Conservation (phyloP, 1,140 invertebrate species). For the Pectinophora gossypiella region DNA sequence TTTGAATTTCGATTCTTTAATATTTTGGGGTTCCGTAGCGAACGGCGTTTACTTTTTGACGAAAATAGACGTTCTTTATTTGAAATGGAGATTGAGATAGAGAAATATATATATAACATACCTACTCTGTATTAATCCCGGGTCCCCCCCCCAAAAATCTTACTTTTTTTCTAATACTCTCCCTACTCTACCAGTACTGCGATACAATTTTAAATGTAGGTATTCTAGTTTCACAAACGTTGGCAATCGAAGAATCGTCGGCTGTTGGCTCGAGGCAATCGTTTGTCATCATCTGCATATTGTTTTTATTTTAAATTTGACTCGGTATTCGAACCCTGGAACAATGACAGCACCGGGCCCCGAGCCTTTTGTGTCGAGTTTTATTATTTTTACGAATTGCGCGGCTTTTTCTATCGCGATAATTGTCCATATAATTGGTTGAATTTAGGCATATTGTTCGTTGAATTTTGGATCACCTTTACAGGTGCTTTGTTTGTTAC, state of each 20-base stretch:
- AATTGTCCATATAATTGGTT: constrained; percentile 64
- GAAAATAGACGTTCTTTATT: too few relatives aligned
- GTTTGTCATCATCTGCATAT: constrained; percentile 43
- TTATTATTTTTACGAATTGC: constrained; percentile 51
- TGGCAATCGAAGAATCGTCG: background rate
- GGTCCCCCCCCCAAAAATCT: too few relatives aligned
- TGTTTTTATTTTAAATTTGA: constrained; percentile 45
- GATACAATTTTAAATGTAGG: too few relatives aligned
- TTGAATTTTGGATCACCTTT: constrained; percentile 14
- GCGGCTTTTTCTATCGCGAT: constrained; percentile 38
- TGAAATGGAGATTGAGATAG: too few relatives aligned
- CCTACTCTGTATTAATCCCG: too few relatives aligned
- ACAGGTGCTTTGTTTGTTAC: background rate
- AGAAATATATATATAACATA: too few relatives aligned
- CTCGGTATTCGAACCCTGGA: constrained; percentile 19
- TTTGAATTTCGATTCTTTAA: constrained; percentile 16
- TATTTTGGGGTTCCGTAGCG: background rate
- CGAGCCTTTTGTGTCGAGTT: constrained; percentile 26
- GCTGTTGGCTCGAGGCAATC: constrained; percentile 9
- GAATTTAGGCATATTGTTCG: constrained; percentile 49
- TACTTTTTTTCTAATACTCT: too few relatives aligned
- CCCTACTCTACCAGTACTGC: too few relatives aligned
- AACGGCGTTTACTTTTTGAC: too few relatives aligned
- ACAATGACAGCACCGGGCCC: constrained; percentile 28
- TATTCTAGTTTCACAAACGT: too few relatives aligned